Percentiles rank a stretch among this genome's conserved stretches.
phyloP scores from a whole-genome alignment of 2,113 vertebrate species.

The Vireo altiloquus region DNA sequence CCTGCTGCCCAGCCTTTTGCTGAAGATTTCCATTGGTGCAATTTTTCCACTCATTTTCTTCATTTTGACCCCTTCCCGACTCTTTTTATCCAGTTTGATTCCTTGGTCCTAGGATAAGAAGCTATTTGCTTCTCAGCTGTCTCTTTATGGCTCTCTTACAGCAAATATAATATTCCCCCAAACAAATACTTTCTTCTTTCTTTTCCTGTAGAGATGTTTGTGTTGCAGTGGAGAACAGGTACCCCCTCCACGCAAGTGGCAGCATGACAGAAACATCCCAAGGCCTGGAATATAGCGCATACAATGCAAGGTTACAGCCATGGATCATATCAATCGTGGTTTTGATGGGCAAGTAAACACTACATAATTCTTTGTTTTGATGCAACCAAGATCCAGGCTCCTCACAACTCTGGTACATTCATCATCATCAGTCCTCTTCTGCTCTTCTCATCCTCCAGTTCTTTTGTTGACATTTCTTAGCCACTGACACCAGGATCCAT shows the following conservation, averaged over 20 bases:
- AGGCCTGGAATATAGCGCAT: not conserved
- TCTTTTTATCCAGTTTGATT: not conserved
- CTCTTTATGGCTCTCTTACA: not conserved
- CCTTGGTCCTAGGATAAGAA: not conserved
- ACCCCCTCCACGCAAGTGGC: not conserved
- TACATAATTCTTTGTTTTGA: not conserved
- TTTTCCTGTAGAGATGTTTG: not conserved
- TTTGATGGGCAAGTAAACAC: not conserved
- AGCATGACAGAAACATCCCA: not conserved
- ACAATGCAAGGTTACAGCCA: not conserved
- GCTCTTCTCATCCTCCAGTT: not conserved
- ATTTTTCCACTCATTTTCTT: not conserved
- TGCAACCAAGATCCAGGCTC: not conserved
- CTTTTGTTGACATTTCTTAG: not conserved
- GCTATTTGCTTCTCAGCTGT: not conserved
- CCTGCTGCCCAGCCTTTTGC: not conserved
- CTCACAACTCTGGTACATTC: not conserved
- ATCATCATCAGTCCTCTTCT: not conserved
- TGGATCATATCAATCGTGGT: not conserved
- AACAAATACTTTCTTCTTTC: not conserved
- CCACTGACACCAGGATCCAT: not conserved
- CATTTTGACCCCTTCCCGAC: not conserved
- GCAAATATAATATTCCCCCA: not conserved
- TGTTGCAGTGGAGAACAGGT: not conserved
- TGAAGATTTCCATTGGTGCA: not conserved